Percentiles rank a stretch among this genome's conserved stretches.
These are phyloP conservation scores for Melikaiella ostensackeni DNA, from an alignment of 2,888 invertebrate species.

Conservation along the genomic window DNA sequence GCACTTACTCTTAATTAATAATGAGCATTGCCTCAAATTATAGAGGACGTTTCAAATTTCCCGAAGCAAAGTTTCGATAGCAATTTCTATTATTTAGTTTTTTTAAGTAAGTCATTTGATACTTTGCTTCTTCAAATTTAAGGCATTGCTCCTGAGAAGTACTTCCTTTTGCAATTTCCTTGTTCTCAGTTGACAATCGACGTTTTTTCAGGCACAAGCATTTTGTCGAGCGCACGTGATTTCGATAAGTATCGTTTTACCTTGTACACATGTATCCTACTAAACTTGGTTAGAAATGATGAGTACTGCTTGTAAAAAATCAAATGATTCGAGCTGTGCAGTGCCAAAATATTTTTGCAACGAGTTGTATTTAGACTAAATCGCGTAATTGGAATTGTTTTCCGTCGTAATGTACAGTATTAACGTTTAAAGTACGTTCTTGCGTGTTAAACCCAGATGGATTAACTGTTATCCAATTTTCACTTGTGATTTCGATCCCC, in stretches of 20 bases:
- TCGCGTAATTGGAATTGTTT: slow-evolving; percentile 35
- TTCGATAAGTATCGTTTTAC: slow-evolving; percentile 23
- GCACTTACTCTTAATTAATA: slow-evolving; percentile 25
- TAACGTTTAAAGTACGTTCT: slow-evolving; percentile 35
- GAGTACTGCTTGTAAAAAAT: slow-evolving; percentile 35
- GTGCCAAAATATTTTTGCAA: slow-evolving; percentile 35
- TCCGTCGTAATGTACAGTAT: slow-evolving; percentile 38
- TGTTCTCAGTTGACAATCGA: slow-evolving; percentile 28
- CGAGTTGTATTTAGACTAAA: slow-evolving; percentile 37
- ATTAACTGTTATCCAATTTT: slow-evolving; percentile 21
- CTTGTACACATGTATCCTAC: slow-evolving; percentile 31
- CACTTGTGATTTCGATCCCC: slow-evolving; percentile 16
- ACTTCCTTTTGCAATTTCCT: slow-evolving; percentile 5
- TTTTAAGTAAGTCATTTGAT: slow-evolving; percentile 20
- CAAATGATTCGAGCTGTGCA: slow-evolving; percentile 35
- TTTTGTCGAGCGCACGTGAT: slow-evolving; percentile 8
- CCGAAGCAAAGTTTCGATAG: slow-evolving; percentile 19
- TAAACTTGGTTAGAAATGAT: slow-evolving; percentile 25
- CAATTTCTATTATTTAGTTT: slow-evolving; percentile 30
- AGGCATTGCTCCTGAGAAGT: slow-evolving; percentile 10
- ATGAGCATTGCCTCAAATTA: slow-evolving; percentile 32
- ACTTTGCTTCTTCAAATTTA: slow-evolving; percentile 21
- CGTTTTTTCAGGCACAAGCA: slow-evolving; percentile 19
- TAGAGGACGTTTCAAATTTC: neutral
- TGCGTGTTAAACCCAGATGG: slow-evolving; percentile 31